Base-by-base conservation (phyloP, 2,797 vertebrate species). In the Malurus leucopterus region DNA sequence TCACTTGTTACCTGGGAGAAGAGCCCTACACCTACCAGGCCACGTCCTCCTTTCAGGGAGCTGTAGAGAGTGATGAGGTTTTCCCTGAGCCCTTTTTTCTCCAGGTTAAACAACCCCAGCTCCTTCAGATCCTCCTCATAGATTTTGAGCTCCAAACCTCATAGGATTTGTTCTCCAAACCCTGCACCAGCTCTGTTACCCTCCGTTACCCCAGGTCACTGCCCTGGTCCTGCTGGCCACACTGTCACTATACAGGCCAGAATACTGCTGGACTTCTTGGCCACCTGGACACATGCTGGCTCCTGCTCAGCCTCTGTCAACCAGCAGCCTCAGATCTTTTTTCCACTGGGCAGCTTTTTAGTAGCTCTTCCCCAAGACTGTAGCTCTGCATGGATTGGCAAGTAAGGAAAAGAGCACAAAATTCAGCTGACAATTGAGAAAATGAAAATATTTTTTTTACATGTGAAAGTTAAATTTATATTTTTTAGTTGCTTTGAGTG, bases 401-500 rank as follows among this genome's bases (percentile, higher is more conserved):
- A 61, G 24, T 23, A 40, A 34, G 30, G 62, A 64, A 83, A 86
- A 80, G 14, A 55, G 26, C 30, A 51, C 6, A 63, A 53, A 84
- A 43, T 73, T 82, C 49, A 59, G 13, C 8, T 6, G 3, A 8
- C 19, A 49, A 49, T 49, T 84, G 40, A 59, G 64, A 91, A 74
- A 51, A 70, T n/a, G 44, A 84, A 75, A 44, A 17, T 62, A 5
- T 27, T 47, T 89, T 80, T 80, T 80, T 86, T 29, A n/a, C 13
- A 57, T 57, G 24, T 82, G 20, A 91, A 77, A 74, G 47, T 72
- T 76, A 78, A 55, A 74, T 67, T 70, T 79, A 13, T 89, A 15
- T 32, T 93, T 95, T 95, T 80, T 69, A 79, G 79, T 88, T 78
- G 24, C 38, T 86, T 89, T 84, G 59, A 92, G 54, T 88, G 83